Conservation (phyloP, 2,888 invertebrate genomes). For the Epinotia ramella region DNA sequence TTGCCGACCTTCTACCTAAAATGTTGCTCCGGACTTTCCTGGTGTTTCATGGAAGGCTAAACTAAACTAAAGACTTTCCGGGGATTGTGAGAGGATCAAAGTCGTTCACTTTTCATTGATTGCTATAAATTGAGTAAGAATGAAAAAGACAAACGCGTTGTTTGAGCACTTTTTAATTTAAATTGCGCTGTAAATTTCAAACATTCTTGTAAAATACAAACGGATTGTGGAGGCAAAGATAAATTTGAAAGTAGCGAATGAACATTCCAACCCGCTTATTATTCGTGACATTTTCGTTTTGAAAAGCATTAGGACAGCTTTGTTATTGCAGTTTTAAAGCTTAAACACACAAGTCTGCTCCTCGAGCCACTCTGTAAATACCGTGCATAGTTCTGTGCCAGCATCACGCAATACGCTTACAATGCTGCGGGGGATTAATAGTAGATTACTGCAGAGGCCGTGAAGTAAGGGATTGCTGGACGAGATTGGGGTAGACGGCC, state of each 20-base stretch:
- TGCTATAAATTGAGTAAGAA: not conserved
- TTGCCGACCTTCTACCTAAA: not conserved
- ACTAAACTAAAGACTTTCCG: conserved; percentile 16
- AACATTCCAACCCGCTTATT: conserved; percentile 13
- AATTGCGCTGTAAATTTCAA: not conserved
- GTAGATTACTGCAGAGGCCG: too few species aligned
- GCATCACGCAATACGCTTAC: conserved; percentile 13
- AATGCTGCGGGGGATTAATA: conserved; percentile 5
- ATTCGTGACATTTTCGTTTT: conserved; percentile 35
- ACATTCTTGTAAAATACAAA: not conserved
- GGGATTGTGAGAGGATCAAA: conserved; percentile 12
- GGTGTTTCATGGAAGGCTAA: conserved; percentile 29
- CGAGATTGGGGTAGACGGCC: too few species aligned
- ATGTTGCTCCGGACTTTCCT: conserved; percentile 13
- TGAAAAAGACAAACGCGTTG: not conserved
- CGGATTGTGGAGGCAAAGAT: not conserved
- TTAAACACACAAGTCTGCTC: not conserved
- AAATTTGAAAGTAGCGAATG: conserved; percentile 12
- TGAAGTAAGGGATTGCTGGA: too few species aligned
- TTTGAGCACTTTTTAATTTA: not conserved
- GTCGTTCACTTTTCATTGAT: too few species aligned
- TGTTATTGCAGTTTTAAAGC: conserved; percentile 21
- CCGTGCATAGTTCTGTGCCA: not conserved
- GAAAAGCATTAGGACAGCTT: conserved; percentile 26
- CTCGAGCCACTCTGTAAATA: conserved; percentile 17